Base-by-base conservation (phyloP, 2,113 vertebrate species). In the Leptobrachium ailaonicum region DNA sequence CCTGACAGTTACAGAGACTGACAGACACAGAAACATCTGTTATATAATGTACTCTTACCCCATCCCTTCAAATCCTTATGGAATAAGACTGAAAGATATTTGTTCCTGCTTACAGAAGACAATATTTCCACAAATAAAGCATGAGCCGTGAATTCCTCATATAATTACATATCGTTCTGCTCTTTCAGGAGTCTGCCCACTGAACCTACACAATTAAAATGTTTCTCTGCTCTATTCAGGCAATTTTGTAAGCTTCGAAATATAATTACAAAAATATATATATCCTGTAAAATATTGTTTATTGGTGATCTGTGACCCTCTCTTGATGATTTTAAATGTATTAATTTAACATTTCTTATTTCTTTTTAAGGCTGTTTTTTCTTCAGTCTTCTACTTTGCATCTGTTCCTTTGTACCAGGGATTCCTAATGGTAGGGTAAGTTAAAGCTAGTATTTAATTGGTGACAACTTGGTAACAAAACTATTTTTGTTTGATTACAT, bases 361-460 rank as follows among this genome's bases (percentile, higher is more conserved):
- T 83, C 72, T 87, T 82, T 68, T 82, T 58, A 88, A 99, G 98
- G 98, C 98, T 1, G 96, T 99, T 20, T 99, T 99, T 87, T 99
- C 97, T 58, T 99, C 98, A 5, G 88, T 99, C 78, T 99, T 99
- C 94, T 99, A 95, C 89, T 99, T 99, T 79, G 97, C 97, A 12
- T 99, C 98, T 1, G 95, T 99, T 82, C 96, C 98, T 32, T 89
- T 99, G 85, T 99, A 99, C 92, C 98, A 99, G 91, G 98, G 98
- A 41, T 98, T 99, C 91, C 95, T 99, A 87, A 98, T 98, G 97
- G 98, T 99, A 6, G 98, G 98, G 97, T 99, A 94, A 78, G 93
- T 93, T 70, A 68, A 69, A 56, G 44, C 44, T 66, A 83, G 32
- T 11, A 71, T 7, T 76, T 82, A 81, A 42, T 81, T 81, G 72